Base-by-base conservation (phyloP, 2,113 vertebrate species). In the Atlantisia rogersi region DNA sequence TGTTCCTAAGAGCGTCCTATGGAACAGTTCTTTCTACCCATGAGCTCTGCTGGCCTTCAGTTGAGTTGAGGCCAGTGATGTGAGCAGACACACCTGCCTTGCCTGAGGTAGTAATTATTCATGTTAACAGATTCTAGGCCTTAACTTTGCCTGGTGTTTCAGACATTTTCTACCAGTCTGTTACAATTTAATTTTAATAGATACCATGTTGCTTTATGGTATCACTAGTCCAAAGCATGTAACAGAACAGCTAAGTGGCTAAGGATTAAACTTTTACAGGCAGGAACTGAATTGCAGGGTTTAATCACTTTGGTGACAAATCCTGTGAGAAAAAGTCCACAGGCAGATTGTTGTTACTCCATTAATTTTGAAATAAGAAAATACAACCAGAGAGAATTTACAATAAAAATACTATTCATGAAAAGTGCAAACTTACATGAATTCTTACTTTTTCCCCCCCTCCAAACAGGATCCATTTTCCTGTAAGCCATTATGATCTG, bases 251-350 rank as follows among this genome's bases (percentile, higher is more conserved):
- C 63, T 48, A 35, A 82, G 24, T 68, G 83, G 15, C 48, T 91
- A 63, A 93, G 78, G 42, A 75, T 92, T 93, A 91, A 92, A 84
- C 68, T 91, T 83, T 42, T 91, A 91, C 87, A 91, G 28, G 32
- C 39, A 82, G 77, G 35, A 87, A 55, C 13, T 68, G 78, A 93
- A 68, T n/a, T 78, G 81, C 65, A 59, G 52, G 60, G 62, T 60
- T 96, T 82, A 75, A 88, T 78, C 46, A 56, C 77, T 91, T 85
- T 16, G 53, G 58, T 68, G 82, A 84, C 48, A 82, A 81, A 50
- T 15, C 28, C 31, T 50, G 18, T 65, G 81, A 62, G 86, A 88
- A 81, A 91, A 89, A 17, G 44, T 3, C 7, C 77, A 70, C 26
- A 20, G 26, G 28, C 14, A 56, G 12, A 69, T 56, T 85, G 13